Evolutionary conservation across 2,888 invertebrate species (phyloP).

Genomic region (Tetragonisca angustula): DNA sequence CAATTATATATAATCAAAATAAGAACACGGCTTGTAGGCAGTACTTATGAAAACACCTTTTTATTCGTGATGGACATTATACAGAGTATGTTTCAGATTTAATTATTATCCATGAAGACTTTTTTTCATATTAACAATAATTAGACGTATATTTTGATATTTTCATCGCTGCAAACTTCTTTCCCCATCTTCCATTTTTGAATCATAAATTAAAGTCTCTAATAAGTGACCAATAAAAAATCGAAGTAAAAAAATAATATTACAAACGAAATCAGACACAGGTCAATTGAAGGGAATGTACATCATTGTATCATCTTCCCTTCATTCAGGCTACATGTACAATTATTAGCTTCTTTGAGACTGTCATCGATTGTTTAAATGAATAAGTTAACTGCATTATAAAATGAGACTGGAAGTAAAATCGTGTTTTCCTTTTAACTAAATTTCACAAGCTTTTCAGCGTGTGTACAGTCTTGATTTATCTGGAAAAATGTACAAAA

Average conservation of each 20-base stretch:
- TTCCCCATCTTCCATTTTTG: conserved; percentile 78
- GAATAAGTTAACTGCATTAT: conserved; percentile 64
- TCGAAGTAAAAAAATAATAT: conserved; percentile 45
- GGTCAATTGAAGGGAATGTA: conserved; percentile 17
- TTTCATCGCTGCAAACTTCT: conserved; percentile 68
- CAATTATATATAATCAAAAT: background rate
- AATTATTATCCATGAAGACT: conserved; percentile 71
- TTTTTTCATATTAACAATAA: conserved; percentile 64
- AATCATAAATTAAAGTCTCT: conserved; percentile 59
- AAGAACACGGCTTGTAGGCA: conserved; percentile 30
- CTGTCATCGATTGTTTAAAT: conserved; percentile 34
- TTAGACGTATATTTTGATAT: conserved; percentile 52
- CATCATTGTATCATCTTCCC: conserved; percentile 13
- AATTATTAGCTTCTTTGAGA: conserved; percentile 52
- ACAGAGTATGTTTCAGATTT: conserved; percentile 64
- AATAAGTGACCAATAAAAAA: conserved; percentile 53
- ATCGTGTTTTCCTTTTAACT: conserved; percentile 64
- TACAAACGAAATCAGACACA: conserved; percentile 29
- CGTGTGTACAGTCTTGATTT: conserved; percentile 79
- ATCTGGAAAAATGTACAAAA: conserved; percentile 72
- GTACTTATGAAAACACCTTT: conserved; percentile 75
- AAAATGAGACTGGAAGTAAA: conserved; percentile 73
- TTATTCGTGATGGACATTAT: conserved; percentile 71
- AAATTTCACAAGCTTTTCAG: conserved; percentile 73
- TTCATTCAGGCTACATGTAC: conserved; percentile 58